Percentiles rank a stretch among this genome's conserved stretches.
phyloP scores from a whole-genome alignment of 2,113 vertebrate genomes.

The Leptodactylus fuscus region DNA sequence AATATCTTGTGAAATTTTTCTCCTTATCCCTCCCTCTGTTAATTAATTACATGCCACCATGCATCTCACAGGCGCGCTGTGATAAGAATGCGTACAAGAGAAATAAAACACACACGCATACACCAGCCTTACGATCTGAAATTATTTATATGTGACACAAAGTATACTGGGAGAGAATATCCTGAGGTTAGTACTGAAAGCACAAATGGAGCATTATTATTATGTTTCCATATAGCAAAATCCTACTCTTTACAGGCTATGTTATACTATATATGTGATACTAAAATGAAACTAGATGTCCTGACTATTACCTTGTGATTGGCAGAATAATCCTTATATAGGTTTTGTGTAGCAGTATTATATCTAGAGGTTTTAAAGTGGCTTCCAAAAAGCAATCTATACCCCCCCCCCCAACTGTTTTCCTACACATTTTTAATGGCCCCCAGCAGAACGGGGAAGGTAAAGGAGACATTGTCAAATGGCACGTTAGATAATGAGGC shows the following conservation, averaged over 20 bases:
- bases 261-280: not conserved
- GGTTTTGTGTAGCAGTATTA: not conserved
- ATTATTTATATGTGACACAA: conserved; percentile 32
- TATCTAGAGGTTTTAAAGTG: no score
- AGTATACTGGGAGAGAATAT: conserved; percentile 8
- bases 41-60: conserved; percentile 61
- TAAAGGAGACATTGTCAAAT: no score
- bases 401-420: no score
- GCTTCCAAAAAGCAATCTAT: no score
- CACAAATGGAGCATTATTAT: conserved; percentile 27
- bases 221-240: not conserved
- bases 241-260: not conserved
- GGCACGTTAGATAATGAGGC: no score
- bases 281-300: not conserved
- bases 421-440: no score
- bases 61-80: conserved; percentile 52
- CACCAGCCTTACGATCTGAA: conserved; percentile 42
- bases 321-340: not conserved
- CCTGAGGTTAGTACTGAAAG: conserved; percentile 2
- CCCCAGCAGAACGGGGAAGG: no score
- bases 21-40: conserved; percentile 58
- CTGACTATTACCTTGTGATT: not conserved
- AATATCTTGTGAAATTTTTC: conserved; percentile 56
- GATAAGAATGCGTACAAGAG: conserved; percentile 56
- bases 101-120: conserved; percentile 45